Evolutionary conservation across 2,113 vertebrate genomes (phyloP).

Genomic region (Gavia stellata): DNA sequence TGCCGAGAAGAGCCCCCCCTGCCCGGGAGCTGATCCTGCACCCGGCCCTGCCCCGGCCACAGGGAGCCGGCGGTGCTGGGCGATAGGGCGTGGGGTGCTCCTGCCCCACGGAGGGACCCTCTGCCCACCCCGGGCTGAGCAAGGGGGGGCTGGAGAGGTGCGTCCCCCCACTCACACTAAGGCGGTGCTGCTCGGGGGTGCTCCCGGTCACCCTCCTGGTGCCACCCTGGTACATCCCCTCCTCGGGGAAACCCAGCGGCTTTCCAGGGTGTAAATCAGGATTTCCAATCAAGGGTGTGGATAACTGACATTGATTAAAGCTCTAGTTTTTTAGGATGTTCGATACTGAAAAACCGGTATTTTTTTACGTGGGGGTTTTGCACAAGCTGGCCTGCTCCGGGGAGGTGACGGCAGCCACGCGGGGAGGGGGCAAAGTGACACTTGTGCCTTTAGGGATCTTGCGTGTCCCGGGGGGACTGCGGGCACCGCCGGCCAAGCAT

Average conservation of each 20-base stretch:
- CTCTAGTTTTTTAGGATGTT: conserved; percentile 49
- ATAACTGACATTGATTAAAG: background rate
- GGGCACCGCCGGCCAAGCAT: rapidly evolving
- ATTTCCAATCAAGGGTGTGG: background rate
- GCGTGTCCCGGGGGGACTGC: rapidly evolving
- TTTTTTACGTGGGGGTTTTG: conserved; percentile 33
- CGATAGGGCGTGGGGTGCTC: background rate
- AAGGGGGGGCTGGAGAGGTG: background rate
- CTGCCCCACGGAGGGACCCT: background rate
- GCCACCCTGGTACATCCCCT: background rate
- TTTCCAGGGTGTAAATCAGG: background rate
- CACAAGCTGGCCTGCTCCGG: background rate
- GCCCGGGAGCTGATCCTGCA: rapidly evolving
- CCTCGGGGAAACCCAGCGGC: rapidly evolving
- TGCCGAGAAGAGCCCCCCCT: background rate
- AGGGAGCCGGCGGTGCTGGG: background rate
- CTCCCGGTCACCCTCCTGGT: background rate
- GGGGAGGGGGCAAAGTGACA: background rate
- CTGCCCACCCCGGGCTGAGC: background rate
- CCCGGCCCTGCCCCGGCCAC: background rate
- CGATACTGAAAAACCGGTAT: background rate
- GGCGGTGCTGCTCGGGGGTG: background rate
- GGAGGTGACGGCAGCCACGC: rapidly evolving
- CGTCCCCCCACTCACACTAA: background rate
- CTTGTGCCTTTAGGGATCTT: conserved; percentile 52